Conservation (phyloP, 2,113 vertebrate species). For the Hippoglossus stenolepis region DNA sequence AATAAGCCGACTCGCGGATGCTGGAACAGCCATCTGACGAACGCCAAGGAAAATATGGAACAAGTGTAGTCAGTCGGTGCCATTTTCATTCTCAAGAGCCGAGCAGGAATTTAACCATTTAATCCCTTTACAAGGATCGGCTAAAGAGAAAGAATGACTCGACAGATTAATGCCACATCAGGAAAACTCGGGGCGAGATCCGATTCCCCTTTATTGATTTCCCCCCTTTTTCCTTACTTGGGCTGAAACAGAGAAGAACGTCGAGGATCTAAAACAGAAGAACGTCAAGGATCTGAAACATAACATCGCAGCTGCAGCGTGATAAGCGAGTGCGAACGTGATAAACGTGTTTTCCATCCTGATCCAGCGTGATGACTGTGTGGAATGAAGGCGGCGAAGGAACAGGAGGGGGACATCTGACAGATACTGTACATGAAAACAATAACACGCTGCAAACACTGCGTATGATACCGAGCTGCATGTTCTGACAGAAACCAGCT, state of each 20-base stretch:
- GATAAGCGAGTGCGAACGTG: conserved; percentile 24
- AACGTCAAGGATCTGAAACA: conserved; percentile 68
- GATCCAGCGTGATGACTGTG: conserved; percentile 41
- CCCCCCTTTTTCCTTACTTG: conserved; percentile 41
- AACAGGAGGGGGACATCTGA: conserved; percentile 27
- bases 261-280: neutral
- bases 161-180: conserved; percentile 78
- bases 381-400: conserved; percentile 27
- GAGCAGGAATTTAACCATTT: conserved; percentile 71
- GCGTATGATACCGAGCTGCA: conserved; percentile 26
- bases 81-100: conserved; percentile 36
- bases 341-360: conserved; percentile 62
- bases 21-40: conserved; percentile 45
- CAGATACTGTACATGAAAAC: conserved; percentile 20
- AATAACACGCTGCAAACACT: conserved; percentile 25
- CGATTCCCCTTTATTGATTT: conserved; percentile 78
- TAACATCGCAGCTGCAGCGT: conserved; percentile 62
- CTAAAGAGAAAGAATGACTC: conserved; percentile 61
- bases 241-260: conserved; percentile 58
- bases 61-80: conserved; percentile 40
- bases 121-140: conserved; percentile 64
- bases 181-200: conserved; percentile 66
- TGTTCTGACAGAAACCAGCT: conserved; percentile 46
- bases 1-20: conserved; percentile 34
- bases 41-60: conserved; percentile 30